A percentile compares a stretch with the other conserved stretches of the same genome.
Conservation (phyloP, 2,888 invertebrate genomes). For the Myopa tessellatipennis region DNA sequence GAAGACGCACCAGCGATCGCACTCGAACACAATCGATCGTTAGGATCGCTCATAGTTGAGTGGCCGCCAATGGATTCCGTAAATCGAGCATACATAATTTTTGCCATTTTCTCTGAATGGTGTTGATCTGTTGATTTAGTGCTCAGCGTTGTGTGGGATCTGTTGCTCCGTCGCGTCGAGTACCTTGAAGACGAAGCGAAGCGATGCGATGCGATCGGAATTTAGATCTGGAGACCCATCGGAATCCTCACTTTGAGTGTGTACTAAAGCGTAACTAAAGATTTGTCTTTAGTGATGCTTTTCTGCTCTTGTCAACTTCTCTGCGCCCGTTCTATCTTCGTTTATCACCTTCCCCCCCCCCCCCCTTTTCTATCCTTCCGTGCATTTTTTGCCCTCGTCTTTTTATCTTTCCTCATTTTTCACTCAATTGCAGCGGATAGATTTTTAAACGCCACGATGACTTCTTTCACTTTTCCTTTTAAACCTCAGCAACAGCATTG, state of each 20-base stretch:
- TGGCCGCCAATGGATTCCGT: not conserved
- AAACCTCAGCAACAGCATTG: no score
- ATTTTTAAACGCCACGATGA: no score
- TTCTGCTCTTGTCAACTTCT: not conserved
- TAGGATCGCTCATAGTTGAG: not conserved
- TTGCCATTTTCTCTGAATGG: not conserved
- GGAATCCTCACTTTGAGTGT: no score
- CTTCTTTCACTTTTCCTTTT: no score
- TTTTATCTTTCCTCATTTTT: not conserved
- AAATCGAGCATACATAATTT: not conserved
- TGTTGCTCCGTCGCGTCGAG: no score
- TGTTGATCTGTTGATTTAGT: constrained; percentile 24
- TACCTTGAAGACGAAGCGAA: no score
- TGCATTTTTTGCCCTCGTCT: not conserved
- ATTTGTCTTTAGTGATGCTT: not conserved
- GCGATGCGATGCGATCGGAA: no score
- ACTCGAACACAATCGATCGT: constrained; percentile 15
- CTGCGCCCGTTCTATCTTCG: not conserved
- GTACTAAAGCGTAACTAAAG: no score
- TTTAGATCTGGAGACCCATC: no score
- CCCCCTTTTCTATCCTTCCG: not conserved
- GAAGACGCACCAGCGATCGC: not conserved
- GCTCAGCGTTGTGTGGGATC: constrained; percentile 10
- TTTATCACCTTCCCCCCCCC: no score
- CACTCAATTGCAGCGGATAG: not conserved